Base-by-base conservation (phyloP, 2,888 invertebrate genomes). In the Dastarcus helophoroides region DNA sequence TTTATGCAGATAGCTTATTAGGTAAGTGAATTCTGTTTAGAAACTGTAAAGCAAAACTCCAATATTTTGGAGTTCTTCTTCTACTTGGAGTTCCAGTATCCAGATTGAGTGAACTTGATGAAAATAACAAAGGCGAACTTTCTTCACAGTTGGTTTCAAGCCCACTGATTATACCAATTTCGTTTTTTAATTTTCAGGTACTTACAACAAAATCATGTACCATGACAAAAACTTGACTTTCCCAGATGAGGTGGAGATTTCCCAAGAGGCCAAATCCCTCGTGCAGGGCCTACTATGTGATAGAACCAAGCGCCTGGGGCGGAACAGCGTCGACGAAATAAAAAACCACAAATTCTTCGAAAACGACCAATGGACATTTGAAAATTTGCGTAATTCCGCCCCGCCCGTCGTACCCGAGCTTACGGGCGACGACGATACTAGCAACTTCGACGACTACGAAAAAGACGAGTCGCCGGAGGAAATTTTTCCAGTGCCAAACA, bases 141-240 rank as follows among this genome's bases (percentile, higher is more conserved):
- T n/a, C n/a, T n/a, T n/a, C n/a, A n/a, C n/a, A n/a, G n/a, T n/a
- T n/a, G 33, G 43, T 24, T n/a, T n/a, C n/a, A n/a, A n/a, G n/a
- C n/a, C n/a, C n/a, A n/a, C n/a, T n/a, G n/a, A n/a, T n/a, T n/a
- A n/a, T n/a, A n/a, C n/a, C n/a, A n/a, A 51, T n/a, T n/a, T n/a
- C n/a, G n/a, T n/a, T n/a, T n/a, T n/a, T n/a, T n/a, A n/a, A n/a
- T n/a, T n/a, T n/a, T n/a, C n/a, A n/a, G n/a, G 93, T 32, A 98
- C 97, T 2, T 98, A 98, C 60, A 90, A 93, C 39, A 95, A 95
- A 66, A 98, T 98, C 47, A 97, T 98, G 95, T 93, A 97, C 62
- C 94, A 97, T 60, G 83, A 90, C 59, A 94, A 90, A 54, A 89
- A 94, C 12, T 68, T 99, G 33, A 79, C 79, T 42, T 98, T 98